Evolutionary conservation across 2,888 invertebrate genomes (phyloP).

Genomic region (Teleogryllus oceanicus): DNA sequence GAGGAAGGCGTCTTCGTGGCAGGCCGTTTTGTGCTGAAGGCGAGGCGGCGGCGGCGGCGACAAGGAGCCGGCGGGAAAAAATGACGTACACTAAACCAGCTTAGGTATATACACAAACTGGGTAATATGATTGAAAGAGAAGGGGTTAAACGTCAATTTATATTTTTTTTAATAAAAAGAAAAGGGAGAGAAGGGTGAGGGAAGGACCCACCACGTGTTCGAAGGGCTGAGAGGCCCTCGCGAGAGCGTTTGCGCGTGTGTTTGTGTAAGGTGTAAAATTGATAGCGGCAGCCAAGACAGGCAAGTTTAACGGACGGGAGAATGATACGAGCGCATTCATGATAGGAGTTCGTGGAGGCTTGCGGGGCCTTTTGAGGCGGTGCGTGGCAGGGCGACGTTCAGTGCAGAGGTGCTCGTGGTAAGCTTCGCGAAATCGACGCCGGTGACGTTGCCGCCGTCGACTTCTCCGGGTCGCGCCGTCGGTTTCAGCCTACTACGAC

Average conservation of each 20-base stretch:
- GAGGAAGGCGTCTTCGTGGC: not conserved
- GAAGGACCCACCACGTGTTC: not conserved
- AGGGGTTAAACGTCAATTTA: conserved; percentile 6
- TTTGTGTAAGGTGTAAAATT: not conserved
- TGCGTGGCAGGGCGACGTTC: not conserved
- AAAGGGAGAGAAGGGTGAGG: not conserved
- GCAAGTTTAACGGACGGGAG: not conserved
- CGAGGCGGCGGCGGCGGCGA: not conserved
- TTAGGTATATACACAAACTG: not conserved
- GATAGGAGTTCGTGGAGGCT: not conserved
- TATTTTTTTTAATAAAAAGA: not conserved
- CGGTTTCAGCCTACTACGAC: no score
- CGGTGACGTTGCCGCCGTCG: not conserved
- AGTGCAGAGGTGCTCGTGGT: not conserved
- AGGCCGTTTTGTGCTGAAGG: not conserved
- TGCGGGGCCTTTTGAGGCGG: not conserved
- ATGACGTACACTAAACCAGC: conserved; percentile 2
- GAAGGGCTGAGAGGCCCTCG: no score
- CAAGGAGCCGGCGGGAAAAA: not conserved
- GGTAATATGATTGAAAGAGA: conserved; percentile 8
- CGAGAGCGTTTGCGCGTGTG: not conserved
- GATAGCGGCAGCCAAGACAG: not conserved
- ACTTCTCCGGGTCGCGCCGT: no score
- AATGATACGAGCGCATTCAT: not conserved
- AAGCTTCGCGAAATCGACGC: not conserved